phyloP scores from a whole-genome alignment of 2,888 invertebrate genomes.

The Mayetiola destructor region DNA sequence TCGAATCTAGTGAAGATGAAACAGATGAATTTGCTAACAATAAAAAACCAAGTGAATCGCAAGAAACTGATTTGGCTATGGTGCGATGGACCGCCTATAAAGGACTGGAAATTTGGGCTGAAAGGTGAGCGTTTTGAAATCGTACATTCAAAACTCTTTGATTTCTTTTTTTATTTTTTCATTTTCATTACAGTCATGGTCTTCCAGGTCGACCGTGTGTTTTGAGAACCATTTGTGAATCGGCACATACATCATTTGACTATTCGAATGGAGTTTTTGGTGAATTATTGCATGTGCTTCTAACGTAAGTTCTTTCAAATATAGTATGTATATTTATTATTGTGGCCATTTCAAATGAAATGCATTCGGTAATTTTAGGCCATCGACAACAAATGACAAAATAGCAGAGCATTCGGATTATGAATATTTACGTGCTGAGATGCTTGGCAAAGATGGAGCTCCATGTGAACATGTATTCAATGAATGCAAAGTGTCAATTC shows the following conservation, averaged over 20 bases:
- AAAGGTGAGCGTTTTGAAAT: conserved; percentile 38
- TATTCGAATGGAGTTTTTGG: conserved; percentile 57
- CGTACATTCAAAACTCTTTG: not conserved
- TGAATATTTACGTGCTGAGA: conserved; percentile 60
- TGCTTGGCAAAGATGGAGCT: conserved; percentile 40
- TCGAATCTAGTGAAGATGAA: not conserved
- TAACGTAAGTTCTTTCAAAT: conserved; percentile 33
- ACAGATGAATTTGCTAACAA: not conserved
- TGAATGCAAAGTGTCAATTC: conserved; percentile 26
- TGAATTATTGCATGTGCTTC: conserved; percentile 57
- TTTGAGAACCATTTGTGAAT: conserved; percentile 61
- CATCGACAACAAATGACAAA: conserved; percentile 53
- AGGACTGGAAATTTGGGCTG: conserved; percentile 42
- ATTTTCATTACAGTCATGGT: conserved; percentile 38
- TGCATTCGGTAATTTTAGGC: conserved; percentile 34
- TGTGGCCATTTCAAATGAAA: not conserved
- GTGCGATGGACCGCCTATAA: conserved; percentile 53
- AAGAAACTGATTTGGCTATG: conserved; percentile 26
- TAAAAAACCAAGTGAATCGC: not conserved
- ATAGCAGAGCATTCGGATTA: conserved; percentile 50
- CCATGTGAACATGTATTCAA: conserved; percentile 27
- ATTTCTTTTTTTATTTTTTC: not conserved
- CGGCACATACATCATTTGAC: conserved; percentile 50
- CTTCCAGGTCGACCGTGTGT: conserved; percentile 54
- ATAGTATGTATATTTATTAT: not conserved